Evolutionary conservation across 2,888 invertebrate genomes (phyloP).

Genomic region (Spisula subtruncata): DNA sequence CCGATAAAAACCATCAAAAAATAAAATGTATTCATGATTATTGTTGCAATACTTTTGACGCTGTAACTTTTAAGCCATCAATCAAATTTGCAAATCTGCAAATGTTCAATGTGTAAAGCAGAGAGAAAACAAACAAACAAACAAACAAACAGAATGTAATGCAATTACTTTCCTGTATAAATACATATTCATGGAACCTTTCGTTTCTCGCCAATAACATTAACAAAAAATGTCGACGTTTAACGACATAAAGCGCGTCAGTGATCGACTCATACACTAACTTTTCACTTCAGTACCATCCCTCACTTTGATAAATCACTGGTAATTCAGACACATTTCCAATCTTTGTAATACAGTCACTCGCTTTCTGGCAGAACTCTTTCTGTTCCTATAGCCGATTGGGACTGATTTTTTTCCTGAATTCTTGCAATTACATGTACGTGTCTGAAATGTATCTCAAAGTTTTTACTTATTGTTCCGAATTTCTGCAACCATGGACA

Average conservation of each 20-base stretch:
- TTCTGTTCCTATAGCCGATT: conserved; percentile 7
- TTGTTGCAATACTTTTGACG: too few relatives aligned
- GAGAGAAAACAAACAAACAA: not conserved
- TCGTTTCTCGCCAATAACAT: too few relatives aligned
- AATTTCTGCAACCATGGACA: conserved; percentile 35
- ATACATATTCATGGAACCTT: not conserved
- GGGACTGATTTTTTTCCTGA: conserved; percentile 28
- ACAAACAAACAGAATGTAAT: not conserved
- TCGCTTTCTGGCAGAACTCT: conserved; percentile 34
- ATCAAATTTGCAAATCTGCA: too few relatives aligned
- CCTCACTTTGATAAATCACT: not conserved
- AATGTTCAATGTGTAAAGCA: not conserved
- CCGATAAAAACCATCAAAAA: too few relatives aligned
- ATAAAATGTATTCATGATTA: too few relatives aligned
- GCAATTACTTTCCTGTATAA: not conserved
- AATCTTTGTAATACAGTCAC: conserved; percentile 40
- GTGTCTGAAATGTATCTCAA: conserved; percentile 16
- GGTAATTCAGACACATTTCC: conserved; percentile 22
- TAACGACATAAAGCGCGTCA: not conserved
- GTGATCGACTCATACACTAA: conserved; percentile 23
- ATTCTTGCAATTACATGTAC: conserved; percentile 34
- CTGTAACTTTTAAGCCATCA: too few relatives aligned
- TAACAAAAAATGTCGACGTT: not conserved
- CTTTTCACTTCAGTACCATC: conserved; percentile 18
- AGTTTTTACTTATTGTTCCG: conserved; percentile 13